Percentiles rank a stretch among this genome's conserved stretches.
phyloP scores from a whole-genome alignment of 1,140 invertebrate species.

The Drosophila nikananu region DNA sequence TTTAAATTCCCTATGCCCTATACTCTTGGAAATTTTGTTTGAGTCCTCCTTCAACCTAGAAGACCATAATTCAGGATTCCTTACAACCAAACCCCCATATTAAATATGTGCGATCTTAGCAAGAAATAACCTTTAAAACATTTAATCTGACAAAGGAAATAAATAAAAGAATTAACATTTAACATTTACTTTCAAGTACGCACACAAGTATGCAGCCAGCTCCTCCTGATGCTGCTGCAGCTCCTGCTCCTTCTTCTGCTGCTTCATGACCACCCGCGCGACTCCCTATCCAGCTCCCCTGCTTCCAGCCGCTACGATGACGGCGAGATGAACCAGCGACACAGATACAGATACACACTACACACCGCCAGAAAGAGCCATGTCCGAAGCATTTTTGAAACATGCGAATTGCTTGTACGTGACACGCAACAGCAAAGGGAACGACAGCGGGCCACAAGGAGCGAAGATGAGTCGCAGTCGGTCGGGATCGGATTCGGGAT shows the following conservation, averaged over 20 bases:
- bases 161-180: constrained; percentile 84
- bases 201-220: constrained; percentile 63
- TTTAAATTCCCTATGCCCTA: no score
- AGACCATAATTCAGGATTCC: constrained; percentile 31
- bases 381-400: constrained; percentile 83
- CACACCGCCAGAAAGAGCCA: constrained; percentile 63
- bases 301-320: constrained; percentile 39
- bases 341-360: constrained; percentile 31
- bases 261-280: constrained; percentile 21
- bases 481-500: constrained; percentile 22
- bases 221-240: constrained; percentile 1
- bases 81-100: constrained; percentile 12
- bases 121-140: constrained; percentile 76
- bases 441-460: constrained; percentile 53
- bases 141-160: constrained; percentile 84
- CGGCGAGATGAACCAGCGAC: constrained; percentile 65
- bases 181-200: constrained; percentile 82
- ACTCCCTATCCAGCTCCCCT: constrained; percentile 12
- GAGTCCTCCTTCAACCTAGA: constrained; percentile 14
- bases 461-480: constrained; percentile 25
- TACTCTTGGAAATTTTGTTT: no score
- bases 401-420: constrained; percentile 85
- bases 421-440: constrained; percentile 82
- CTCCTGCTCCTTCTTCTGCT: constrained; percentile 11
- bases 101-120: constrained; percentile 39